A percentile compares a stretch with the other conserved stretches of the same genome.
Evolutionary conservation across 2,113 vertebrate genomes (phyloP).

Genomic region (Lycocorax pyrrhopterus): DNA sequence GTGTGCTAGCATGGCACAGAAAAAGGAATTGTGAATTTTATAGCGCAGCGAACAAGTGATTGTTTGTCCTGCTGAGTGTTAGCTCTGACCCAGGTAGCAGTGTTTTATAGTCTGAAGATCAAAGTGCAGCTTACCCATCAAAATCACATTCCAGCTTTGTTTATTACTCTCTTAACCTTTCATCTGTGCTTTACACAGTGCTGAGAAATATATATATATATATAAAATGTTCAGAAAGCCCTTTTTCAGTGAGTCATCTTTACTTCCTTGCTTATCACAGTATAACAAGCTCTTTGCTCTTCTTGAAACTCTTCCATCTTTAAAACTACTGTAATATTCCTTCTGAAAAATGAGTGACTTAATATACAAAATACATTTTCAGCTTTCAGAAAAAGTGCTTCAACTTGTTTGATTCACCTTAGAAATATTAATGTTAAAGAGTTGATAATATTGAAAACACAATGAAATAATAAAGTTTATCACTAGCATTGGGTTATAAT

Average conservation of each 20-base stretch:
- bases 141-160: constrained; percentile 10
- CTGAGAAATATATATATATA: background rate
- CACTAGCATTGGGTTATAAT: background rate
- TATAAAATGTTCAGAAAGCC: background rate
- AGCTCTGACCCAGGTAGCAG: background rate
- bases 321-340: background rate
- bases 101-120: background rate
- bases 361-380: background rate
- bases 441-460: background rate
- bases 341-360: background rate
- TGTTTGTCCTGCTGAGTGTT: background rate
- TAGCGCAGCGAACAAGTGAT: background rate
- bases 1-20: background rate
- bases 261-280: background rate
- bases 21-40: background rate
- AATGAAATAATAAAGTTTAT: background rate
- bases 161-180: constrained; percentile 45
- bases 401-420: background rate
- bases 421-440: background rate
- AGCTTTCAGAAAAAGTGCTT: background rate
- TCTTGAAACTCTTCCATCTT: background rate
- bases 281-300: background rate
- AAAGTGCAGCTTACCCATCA: constrained; percentile 29
- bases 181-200: constrained; percentile 13
- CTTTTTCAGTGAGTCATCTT: background rate